Conservation (phyloP, 2,888 invertebrate genomes). For the Lochmaea capreae region DNA sequence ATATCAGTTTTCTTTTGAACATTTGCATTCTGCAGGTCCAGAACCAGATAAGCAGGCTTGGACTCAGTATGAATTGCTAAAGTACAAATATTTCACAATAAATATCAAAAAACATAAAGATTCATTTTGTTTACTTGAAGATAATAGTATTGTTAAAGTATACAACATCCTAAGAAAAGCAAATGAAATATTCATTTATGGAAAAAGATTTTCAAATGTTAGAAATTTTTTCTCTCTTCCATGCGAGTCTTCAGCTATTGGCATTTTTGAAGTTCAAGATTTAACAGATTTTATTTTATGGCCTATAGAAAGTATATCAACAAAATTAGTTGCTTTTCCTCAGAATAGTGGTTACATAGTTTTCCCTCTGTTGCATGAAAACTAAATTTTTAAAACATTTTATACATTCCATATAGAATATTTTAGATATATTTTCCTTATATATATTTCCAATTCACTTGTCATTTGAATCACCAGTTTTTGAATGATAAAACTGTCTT, state of each 20-base stretch:
- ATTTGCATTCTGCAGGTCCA: neutral
- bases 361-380: slow-evolving; percentile 13
- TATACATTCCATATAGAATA: no score
- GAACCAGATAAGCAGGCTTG: neutral
- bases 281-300: slow-evolving; percentile 1
- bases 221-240: slow-evolving; percentile 3
- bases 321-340: slow-evolving; percentile 17
- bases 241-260: slow-evolving; percentile 5
- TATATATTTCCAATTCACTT: no score
- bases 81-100: neutral
- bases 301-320: slow-evolving; percentile 10
- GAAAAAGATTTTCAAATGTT: neutral
- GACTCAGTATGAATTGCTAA: neutral
- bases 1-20: neutral
- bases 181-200: no score
- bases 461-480: no score
- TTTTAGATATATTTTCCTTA: no score
- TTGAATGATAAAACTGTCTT: no score
- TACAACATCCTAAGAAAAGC: no score
- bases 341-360: slow-evolving; percentile 9
- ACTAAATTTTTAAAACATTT: neutral
- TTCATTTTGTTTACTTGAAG: neutral
- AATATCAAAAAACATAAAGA: neutral
- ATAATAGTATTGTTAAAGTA: no score
- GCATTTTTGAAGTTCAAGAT: neutral